Percentiles rank a stretch among this genome's conserved stretches.
phyloP scores from a whole-genome alignment of 2,888 invertebrate species.

The Campoplex capitator region DNA sequence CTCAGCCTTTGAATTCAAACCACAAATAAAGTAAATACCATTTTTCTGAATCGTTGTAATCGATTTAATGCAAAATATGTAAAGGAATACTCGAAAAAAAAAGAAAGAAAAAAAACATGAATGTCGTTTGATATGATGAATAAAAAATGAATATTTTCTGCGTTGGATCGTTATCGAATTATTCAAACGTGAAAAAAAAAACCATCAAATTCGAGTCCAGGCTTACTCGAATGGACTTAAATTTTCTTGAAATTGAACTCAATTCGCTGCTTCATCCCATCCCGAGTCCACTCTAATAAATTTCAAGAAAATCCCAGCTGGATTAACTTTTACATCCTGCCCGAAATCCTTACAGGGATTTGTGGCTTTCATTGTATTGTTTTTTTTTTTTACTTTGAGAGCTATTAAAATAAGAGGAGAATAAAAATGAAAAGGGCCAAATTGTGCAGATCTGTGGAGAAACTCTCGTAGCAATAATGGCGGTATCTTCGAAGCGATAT shows the following conservation, averaged over 20 bases:
- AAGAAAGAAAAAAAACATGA: not conserved
- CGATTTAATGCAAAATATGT: not conserved
- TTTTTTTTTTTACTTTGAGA: not conserved
- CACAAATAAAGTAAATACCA: not conserved
- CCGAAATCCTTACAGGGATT: not conserved
- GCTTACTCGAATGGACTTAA: not conserved
- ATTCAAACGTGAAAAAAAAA: not conserved
- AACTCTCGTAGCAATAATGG: conserved; percentile 43
- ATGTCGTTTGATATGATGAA: too few relatives aligned
- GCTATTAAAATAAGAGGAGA: conserved; percentile 9
- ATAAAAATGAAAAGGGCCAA: conserved; percentile 1
- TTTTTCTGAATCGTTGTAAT: not conserved
- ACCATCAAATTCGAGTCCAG: too few relatives aligned
- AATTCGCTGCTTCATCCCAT: not conserved
- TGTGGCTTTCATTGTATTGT: not conserved
- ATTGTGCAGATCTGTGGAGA: conserved; percentile 32
- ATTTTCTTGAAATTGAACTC: not conserved
- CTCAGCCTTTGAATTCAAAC: conserved; percentile 8
- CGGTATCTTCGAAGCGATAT: conserved; percentile 44
- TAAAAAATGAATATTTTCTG: not conserved
- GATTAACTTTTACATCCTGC: conserved; percentile 11
- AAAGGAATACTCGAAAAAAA: not conserved
- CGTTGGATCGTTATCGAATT: not conserved
- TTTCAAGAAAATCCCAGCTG: not conserved
- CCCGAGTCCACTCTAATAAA: not conserved